Evolutionary conservation across 2,888 invertebrate species (phyloP), one percentile per base, ranked within the genome.

Genomic region (Xestobium rufovillosum): DNA sequence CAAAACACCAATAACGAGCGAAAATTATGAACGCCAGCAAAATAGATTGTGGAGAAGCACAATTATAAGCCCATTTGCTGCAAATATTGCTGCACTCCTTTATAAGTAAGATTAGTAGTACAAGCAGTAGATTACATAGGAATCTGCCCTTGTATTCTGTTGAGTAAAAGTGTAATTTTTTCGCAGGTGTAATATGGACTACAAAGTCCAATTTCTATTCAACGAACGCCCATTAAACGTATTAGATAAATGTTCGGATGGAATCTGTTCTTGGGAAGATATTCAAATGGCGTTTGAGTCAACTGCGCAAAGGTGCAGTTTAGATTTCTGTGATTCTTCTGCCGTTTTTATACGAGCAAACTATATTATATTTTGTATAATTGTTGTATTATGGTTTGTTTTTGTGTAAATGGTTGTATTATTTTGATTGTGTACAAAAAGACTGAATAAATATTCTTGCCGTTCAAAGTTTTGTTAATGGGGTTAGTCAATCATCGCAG

Each of bases 311-410:
- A 8, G 6, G 23, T 19, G 23, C 23, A 19, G 23, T 19, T n/a
- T 19, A 19, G 23, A 19, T 19, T 19, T 19, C 23, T 19, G 23
- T 19, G 23, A 19, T 19, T n/a, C n/a, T n/a, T n/a, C n/a, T n/a
- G n/a, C n/a, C n/a, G n/a, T n/a, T n/a, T n/a, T n/a, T n/a, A n/a
- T n/a, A n/a, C n/a, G n/a, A n/a, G n/a, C n/a, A n/a, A n/a, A n/a
- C n/a, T n/a, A n/a, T n/a, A n/a, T n/a, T n/a, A n/a, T n/a, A n/a
- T n/a, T n/a, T n/a, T n/a, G n/a, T n/a, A n/a, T n/a, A n/a, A n/a
- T n/a, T n/a, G n/a, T n/a, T n/a, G n/a, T n/a, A n/a, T n/a, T n/a
- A n/a, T n/a, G n/a, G n/a, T n/a, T n/a, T n/a, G n/a, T n/a, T n/a
- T n/a, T n/a, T n/a, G n/a, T n/a, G n/a, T n/a, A n/a, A n/a, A n/a